These are phyloP conservation scores for Calliphora vicina DNA, from an alignment of 1,140 invertebrate species.

Conservation along the genomic window DNA sequence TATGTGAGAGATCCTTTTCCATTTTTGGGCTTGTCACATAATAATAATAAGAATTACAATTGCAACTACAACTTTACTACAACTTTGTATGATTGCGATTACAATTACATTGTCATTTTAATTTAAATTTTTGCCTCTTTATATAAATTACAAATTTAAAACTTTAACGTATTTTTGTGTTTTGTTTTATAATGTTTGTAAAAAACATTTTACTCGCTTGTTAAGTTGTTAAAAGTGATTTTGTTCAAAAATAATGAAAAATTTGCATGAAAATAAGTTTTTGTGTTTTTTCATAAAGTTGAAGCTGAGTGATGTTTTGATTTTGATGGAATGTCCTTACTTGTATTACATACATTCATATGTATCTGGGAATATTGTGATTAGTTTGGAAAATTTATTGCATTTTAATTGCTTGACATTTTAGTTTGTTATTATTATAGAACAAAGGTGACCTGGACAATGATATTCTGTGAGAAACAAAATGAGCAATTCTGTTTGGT, in stretches of 20 bases:
- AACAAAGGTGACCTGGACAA: too few species aligned
- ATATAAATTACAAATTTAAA: neutral
- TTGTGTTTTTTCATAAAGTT: neutral
- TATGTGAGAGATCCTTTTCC: neutral
- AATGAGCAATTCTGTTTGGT: too few species aligned
- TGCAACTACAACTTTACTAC: neutral
- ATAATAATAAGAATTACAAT: too few species aligned
- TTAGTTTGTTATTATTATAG: too few species aligned
- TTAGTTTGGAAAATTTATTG: neutral
- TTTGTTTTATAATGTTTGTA: too few species aligned
- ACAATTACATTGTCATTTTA: slow-evolving; percentile 3
- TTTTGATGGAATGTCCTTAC: slow-evolving; percentile 12
- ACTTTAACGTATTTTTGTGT: neutral
- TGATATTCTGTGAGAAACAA: too few species aligned
- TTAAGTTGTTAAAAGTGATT: slow-evolving; percentile 6
- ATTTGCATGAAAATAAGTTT: slow-evolving; percentile 10
- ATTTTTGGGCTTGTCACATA: neutral
- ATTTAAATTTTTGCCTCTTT: too few species aligned
- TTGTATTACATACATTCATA: neutral
- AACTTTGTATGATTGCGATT: neutral
- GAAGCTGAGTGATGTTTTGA: neutral
- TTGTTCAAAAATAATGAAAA: neutral
- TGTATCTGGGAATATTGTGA: neutral
- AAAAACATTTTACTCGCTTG: slow-evolving; percentile 8
- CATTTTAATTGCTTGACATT: neutral